These are phyloP conservation scores for Seriola rivoliana DNA, from an alignment of 2,113 vertebrate species.

Conservation along the genomic window DNA sequence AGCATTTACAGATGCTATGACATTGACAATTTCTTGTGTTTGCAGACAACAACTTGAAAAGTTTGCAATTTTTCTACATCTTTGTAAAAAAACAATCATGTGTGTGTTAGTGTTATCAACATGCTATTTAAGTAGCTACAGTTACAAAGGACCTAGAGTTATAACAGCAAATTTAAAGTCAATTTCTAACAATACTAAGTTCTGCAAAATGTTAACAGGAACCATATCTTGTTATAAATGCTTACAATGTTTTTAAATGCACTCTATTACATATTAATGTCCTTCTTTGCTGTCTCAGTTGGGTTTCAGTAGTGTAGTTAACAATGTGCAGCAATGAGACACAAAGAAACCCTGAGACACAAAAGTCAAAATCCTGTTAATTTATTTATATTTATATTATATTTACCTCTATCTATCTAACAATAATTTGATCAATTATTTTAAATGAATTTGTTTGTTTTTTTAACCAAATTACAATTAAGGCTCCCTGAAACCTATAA, in stretches of 20 bases:
- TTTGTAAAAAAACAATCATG: background rate
- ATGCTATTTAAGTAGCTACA: background rate
- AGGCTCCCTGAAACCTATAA: no score
- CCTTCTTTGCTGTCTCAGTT: background rate
- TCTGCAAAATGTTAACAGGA: background rate
- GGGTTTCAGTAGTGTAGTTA: background rate
- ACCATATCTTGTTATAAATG: background rate
- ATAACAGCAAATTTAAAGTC: background rate
- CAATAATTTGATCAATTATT: no score
- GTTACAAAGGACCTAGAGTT: background rate
- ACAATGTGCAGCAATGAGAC: background rate
- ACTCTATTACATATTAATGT: background rate
- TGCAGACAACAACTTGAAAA: background rate
- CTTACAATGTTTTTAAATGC: background rate
- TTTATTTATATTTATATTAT: background rate
- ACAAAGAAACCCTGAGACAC: background rate
- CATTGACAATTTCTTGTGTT: background rate
- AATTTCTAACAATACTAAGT: slow-evolving; percentile 1
- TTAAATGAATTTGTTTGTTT: no score
- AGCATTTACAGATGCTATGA: background rate
- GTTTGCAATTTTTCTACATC: no score
- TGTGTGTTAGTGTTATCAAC: background rate
- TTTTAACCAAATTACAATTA: no score
- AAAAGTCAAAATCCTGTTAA: background rate
- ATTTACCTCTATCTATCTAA: background rate